Evolutionary conservation across 2,888 invertebrate species (phyloP).

Genomic region (Aelia acuminata): DNA sequence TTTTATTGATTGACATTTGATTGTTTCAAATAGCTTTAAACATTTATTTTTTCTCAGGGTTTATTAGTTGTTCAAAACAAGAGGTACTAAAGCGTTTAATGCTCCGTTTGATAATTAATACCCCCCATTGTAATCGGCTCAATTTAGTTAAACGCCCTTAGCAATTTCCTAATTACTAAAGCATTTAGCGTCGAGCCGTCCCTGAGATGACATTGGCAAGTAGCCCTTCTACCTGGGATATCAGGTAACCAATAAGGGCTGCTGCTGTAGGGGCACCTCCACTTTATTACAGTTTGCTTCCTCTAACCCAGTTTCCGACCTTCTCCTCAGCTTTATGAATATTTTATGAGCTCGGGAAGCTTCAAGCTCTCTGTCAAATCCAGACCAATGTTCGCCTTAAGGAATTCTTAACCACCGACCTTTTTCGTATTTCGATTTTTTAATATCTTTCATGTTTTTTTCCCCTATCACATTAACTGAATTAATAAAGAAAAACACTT

Average conservation of each 20-base stretch:
- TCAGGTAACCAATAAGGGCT: slow-evolving; percentile 1
- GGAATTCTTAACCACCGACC: neutral
- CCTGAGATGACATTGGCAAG: neutral
- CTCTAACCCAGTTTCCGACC: neutral
- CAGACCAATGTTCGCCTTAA: neutral
- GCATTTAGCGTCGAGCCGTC: neutral
- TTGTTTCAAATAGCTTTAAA: neutral
- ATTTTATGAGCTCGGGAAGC: slow-evolving; percentile 4
- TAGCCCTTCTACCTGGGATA: neutral
- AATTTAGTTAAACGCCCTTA: neutral
- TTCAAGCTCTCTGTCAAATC: slow-evolving; percentile 20
- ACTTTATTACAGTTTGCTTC: slow-evolving; percentile 12
- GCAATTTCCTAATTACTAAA: neutral
- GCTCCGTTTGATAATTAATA: neutral
- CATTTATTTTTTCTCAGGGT: neutral
- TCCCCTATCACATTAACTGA: neutral
- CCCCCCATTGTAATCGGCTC: neutral
- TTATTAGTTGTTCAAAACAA: neutral
- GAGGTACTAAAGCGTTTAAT: neutral
- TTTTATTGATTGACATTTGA: neutral
- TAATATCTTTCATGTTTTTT: no score
- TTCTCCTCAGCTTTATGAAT: neutral
- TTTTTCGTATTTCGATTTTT: neutral
- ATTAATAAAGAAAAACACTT: no score
- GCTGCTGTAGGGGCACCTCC: neutral